Percentiles rank a stretch among this genome's conserved stretches.
Conservation (phyloP, 1,140 invertebrate species). For the Caerostris extrusa region DNA sequence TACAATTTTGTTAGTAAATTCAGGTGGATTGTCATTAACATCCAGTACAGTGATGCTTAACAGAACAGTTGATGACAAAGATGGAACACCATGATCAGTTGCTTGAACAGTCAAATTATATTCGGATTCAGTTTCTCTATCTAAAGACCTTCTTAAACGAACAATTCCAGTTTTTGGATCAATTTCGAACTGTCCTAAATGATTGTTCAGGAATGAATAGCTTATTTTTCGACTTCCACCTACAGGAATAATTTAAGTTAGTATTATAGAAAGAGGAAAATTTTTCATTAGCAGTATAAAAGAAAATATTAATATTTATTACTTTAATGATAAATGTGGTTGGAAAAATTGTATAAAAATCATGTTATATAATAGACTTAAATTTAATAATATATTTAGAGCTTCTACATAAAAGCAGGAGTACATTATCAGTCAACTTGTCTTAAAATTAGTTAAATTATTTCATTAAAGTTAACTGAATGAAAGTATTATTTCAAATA, state of each 20-base stretch:
- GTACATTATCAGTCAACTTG: too few species aligned
- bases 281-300: background rate
- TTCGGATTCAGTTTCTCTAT: slow-evolving; percentile 91
- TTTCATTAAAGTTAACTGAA: too few species aligned
- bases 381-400: too few species aligned
- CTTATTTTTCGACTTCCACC: slow-evolving; percentile 68
- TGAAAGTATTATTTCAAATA: too few species aligned
- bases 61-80: slow-evolving; percentile 84
- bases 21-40: slow-evolving; percentile 97
- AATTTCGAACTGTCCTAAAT: slow-evolving; percentile 78
- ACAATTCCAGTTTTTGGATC: slow-evolving; percentile 86
- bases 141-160: slow-evolving; percentile 89
- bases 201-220: slow-evolving; percentile 72
- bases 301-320: background rate
- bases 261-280: background rate
- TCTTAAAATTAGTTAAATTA: too few species aligned
- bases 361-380: too few species aligned
- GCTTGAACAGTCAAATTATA: slow-evolving; percentile 92
- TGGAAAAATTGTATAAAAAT: background rate
- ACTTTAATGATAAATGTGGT: background rate
- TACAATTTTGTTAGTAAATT: slow-evolving; percentile 91
- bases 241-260: slow-evolving; percentile 40
- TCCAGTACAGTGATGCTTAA: slow-evolving; percentile 88
- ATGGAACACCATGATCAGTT: slow-evolving; percentile 88
- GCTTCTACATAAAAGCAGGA: too few species aligned